Conservation (phyloP, 2,888 invertebrate genomes). For the Oasisia sp. region DNA sequence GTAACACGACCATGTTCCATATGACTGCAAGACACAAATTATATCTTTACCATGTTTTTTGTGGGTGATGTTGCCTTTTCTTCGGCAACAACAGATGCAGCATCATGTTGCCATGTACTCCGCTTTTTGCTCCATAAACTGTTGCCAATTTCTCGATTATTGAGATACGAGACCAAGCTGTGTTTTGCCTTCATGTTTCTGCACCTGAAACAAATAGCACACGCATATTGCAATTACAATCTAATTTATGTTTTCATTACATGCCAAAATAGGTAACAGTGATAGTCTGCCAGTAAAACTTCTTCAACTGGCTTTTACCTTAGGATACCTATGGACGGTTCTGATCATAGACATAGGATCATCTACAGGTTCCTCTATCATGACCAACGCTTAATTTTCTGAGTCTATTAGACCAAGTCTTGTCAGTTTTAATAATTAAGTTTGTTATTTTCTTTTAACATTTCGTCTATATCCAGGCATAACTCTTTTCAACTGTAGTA, state of each 20-base stretch:
- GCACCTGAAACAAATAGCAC: neutral
- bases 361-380: too few species aligned
- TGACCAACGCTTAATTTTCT: too few species aligned
- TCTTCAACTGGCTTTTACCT: too few species aligned
- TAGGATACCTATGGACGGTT: too few species aligned
- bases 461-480: neutral
- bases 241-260: too few species aligned
- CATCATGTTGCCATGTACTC: neutral
- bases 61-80: slow-evolving; percentile 44
- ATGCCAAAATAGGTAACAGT: too few species aligned
- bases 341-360: too few species aligned
- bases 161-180: neutral
- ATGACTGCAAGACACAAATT: neutral
- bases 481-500: too few species aligned
- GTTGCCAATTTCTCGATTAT: slow-evolving; percentile 17
- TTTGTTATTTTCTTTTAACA: neutral
- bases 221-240: neutral
- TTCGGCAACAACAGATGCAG: slow-evolving; percentile 34
- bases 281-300: too few species aligned
- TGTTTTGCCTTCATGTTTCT: neutral
- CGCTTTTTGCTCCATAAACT: neutral
- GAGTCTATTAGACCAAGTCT: too few species aligned
- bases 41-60: slow-evolving; percentile 39
- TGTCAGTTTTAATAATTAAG: neutral
- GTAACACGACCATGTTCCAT: neutral